phyloP scores from a whole-genome alignment of 2,888 invertebrate genomes.

The Ormyrus labotus region DNA sequence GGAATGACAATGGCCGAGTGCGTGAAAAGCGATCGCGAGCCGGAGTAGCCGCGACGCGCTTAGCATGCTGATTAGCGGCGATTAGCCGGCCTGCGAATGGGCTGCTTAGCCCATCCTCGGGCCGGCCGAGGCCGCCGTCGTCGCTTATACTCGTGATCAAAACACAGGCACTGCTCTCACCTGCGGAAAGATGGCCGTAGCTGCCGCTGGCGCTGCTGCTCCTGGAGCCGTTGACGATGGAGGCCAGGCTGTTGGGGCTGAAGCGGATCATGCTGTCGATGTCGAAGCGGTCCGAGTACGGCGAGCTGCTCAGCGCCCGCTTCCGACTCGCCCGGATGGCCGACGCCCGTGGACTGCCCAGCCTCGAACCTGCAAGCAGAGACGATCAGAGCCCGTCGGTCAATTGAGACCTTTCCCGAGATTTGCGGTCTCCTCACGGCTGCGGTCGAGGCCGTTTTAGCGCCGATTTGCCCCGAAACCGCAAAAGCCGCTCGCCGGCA shows the following conservation, averaged over 20 bases:
- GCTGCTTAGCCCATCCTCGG: neutral
- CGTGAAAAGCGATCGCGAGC: neutral
- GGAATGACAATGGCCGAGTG: conserved; percentile 5
- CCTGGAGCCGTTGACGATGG: conserved; percentile 88
- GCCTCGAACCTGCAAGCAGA: conserved; percentile 73
- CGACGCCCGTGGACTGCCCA: conserved; percentile 82
- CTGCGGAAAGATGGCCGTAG: conserved; percentile 97
- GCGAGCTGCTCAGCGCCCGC: conserved; percentile 94
- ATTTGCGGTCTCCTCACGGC: conserved; percentile 16
- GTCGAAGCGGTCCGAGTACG: conserved; percentile 96
- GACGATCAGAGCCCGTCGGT: neutral
- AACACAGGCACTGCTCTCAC: conserved; percentile 73
- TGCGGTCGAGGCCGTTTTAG: conserved; percentile 68
- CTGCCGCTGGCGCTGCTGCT: conserved; percentile 95
- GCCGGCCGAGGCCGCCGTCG: neutral
- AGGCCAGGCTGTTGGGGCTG: conserved; percentile 93
- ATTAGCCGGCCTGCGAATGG: conserved; percentile 3
- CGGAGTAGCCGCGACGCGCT: conserved; percentile 5
- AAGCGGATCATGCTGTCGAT: conserved; percentile 97
- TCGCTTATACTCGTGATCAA: neutral
- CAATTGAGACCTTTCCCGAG: neutral
- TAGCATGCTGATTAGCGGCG: conserved; percentile 1
- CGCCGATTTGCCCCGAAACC: conserved; percentile 72
- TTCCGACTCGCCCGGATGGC: conserved; percentile 86
- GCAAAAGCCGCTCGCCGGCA: conserved; percentile 33